Percentiles rank a stretch among this genome's conserved stretches.
phyloP scores from a whole-genome alignment of 2,113 vertebrate genomes.

The Pachyramphus minor region DNA sequence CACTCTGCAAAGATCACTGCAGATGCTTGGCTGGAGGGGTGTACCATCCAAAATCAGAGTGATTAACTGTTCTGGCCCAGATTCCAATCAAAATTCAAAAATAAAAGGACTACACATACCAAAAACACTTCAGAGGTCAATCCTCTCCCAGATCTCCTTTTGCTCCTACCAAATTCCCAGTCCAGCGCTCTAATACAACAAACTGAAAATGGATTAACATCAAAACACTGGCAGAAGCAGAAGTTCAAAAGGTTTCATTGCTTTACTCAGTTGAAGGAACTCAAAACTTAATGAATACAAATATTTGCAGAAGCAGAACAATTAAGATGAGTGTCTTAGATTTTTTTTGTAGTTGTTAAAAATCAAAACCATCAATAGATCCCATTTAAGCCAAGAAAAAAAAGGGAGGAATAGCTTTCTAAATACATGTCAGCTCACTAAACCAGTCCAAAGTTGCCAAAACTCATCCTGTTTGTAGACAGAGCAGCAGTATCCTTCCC shows the following conservation, averaged over 20 bases:
- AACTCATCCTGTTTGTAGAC: not conserved
- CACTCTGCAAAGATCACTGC: not conserved
- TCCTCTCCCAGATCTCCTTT: constrained; percentile 40
- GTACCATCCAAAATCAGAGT: not conserved
- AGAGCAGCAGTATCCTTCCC: constrained; percentile 8
- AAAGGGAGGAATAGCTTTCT: not conserved
- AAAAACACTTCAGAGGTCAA: constrained; percentile 24
- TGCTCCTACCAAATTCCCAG: constrained; percentile 15
- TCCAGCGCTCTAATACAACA: not conserved
- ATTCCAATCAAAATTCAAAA: constrained; percentile 13
- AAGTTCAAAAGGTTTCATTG: constrained; percentile 18
- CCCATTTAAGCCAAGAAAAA: not conserved
- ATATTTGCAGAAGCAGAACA: not conserved
- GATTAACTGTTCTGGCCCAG: not conserved
- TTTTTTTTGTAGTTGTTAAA: not conserved
- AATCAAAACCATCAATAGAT: not conserved
- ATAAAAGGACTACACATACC: constrained; percentile 28
- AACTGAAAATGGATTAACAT: constrained; percentile 10
- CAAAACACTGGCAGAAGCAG: not conserved
- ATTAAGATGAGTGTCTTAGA: not conserved
- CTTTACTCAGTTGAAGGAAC: not conserved
- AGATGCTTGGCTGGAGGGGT: not conserved
- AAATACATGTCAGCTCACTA: not conserved
- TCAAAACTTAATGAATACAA: not conserved
- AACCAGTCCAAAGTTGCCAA: not conserved